Base-by-base conservation (phyloP, 1,140 invertebrate species). In the Calliopsis andreniformis region DNA sequence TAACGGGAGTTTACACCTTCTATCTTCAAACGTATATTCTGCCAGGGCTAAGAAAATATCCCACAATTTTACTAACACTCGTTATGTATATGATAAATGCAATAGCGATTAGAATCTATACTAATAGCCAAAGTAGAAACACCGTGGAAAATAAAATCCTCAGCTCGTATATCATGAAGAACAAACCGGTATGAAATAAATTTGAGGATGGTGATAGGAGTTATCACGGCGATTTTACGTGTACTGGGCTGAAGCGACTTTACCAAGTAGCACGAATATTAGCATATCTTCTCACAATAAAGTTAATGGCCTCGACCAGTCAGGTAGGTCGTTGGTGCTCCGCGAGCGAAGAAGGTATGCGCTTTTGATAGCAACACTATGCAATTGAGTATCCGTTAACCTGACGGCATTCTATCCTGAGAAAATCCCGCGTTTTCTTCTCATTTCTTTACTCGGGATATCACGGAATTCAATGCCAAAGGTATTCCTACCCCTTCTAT, bases 251-350 rank as follows among this genome's bases (percentile, higher is more conserved):
- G 23, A 23, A 55, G 23, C 51, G 28, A 55, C 23, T 28, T 55
- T 30, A 8, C 51, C 2, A 30, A 55, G 51, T 55, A 55, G 20
- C 18, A 28, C 51, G 18, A 28, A 55, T 39, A 79, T 79, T 79
- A 79, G 78, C 78, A 79, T 79, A 79, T 79, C 78, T 79, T 79
- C 71, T 79, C 78, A 79, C 71, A 75, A 76, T 70, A 69, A 76
- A 79, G 71, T 64, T 69, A 70, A 79, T 63, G 59, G 63, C 20
- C 77, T 49, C 76, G 49, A 66, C 64, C 30, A 35, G 58, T 59
- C 28, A 32, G 58, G 35, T 59, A 18, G 62, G 43, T 28, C 62
- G 43, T 53, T 47, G 42, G 43, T 53, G 45, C 25, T 30, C 43
- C 23, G 30, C 8, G 62, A 64, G 62, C 10, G 45, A 5, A 10